A percentile compares a stretch with the other conserved stretches of the same genome.
Evolutionary conservation across 2,797 vertebrate species (phyloP).

Genomic region (Poecilia picta): DNA sequence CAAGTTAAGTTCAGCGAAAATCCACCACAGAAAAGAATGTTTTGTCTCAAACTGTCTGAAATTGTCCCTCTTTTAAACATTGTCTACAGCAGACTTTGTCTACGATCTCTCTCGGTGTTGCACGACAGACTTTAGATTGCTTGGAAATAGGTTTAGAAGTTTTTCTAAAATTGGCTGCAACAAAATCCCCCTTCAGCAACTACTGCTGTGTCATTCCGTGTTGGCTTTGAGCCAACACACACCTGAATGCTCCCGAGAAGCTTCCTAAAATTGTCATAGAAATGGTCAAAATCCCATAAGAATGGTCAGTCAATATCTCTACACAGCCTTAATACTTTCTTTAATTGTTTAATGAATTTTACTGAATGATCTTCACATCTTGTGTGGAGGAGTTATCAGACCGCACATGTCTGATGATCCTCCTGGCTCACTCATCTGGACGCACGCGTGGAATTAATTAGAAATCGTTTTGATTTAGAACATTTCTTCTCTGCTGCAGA

Average conservation of each 20-base stretch:
- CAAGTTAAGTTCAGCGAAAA: background rate
- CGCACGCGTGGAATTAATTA: conserved; percentile 50
- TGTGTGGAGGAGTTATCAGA: background rate
- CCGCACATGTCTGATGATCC: background rate
- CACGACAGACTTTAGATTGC: background rate
- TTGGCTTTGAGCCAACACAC: background rate
- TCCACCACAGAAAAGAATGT: background rate
- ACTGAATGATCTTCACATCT: background rate
- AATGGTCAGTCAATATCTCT: background rate
- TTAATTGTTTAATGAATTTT: background rate
- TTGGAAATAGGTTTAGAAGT: background rate
- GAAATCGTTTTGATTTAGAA: conserved; percentile 67
- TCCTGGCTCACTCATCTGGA: conserved; percentile 24
- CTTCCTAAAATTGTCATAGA: background rate
- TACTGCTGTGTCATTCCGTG: background rate
- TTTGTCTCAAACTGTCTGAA: background rate
- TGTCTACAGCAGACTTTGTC: background rate
- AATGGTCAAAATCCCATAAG: background rate
- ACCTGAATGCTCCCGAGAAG: background rate
- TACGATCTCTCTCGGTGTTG: background rate
- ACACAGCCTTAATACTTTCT: background rate
- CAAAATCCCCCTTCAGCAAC: background rate
- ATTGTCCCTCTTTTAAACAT: background rate
- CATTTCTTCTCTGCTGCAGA: conserved; percentile 59
- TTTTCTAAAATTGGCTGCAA: background rate